A percentile compares a stretch with the other conserved stretches of the same genome.
Conservation (phyloP, 1,140 invertebrate genomes). For the Homarus americanus region DNA sequence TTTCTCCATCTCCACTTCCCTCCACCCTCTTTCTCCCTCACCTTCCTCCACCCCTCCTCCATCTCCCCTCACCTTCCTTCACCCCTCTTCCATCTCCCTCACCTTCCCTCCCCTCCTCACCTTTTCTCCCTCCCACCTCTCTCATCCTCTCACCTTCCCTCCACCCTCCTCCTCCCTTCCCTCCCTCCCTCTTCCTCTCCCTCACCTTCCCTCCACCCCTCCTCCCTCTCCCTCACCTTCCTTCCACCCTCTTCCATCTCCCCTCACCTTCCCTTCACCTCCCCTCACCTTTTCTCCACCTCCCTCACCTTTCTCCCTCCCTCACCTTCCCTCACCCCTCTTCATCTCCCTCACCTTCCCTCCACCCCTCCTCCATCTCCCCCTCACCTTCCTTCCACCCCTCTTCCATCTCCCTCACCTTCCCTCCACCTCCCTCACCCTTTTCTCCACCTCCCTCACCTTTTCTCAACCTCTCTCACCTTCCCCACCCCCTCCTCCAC, state of each 20-base stretch:
- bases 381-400: too few relatives aligned
- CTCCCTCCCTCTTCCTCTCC: not conserved
- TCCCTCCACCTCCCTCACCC: too few relatives aligned
- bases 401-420: too few relatives aligned
- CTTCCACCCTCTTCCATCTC: slow-evolving; percentile 18
- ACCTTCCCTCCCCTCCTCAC: not conserved
- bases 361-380: too few relatives aligned
- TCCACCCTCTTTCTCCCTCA: not conserved
- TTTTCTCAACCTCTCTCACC: too few relatives aligned
- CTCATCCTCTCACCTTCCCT: not conserved
- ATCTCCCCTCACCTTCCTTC: too few relatives aligned
- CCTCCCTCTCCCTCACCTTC: slow-evolving; percentile 26
- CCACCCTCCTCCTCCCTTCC: not conserved
- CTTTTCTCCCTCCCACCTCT: not conserved
- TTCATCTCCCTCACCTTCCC: too few relatives aligned
- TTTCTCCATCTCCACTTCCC: not conserved
- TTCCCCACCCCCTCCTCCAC: too few relatives aligned
- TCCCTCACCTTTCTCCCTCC: too few relatives aligned
- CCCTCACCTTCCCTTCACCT: slow-evolving; percentile 7
- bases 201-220: slow-evolving; percentile 7
- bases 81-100: too few relatives aligned
- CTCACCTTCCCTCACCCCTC: too few relatives aligned
- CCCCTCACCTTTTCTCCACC: not conserved
- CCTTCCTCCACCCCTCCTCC: not conserved
- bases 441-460: too few relatives aligned